These are phyloP conservation scores for Darevskia nairensis DNA, from an alignment of 2,797 vertebrate species.

Conservation along the genomic window DNA sequence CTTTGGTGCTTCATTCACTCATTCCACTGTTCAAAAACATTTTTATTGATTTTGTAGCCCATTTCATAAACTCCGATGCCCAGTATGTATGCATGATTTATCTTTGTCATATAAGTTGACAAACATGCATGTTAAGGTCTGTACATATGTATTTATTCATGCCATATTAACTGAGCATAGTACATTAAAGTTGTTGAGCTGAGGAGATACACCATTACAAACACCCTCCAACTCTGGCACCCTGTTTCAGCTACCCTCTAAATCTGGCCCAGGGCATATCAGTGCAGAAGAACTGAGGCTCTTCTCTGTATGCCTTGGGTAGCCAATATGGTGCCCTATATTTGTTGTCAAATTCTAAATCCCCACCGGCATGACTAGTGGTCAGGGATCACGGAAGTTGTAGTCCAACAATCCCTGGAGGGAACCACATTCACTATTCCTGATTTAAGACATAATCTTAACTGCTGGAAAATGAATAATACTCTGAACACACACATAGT, in stretches of 20 bases:
- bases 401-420: too few species aligned
- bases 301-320: too few species aligned
- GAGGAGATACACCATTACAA: background rate
- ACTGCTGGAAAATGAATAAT: background rate
- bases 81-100: background rate
- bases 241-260: background rate
- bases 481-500: background rate
- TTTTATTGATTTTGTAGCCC: background rate
- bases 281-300: background rate
- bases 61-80: background rate
- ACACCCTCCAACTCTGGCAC: background rate
- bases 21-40: background rate
- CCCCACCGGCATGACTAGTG: too few species aligned
- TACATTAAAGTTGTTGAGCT: background rate
- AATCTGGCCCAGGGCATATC: background rate
- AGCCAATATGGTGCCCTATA: too few species aligned
- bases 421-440: too few species aligned
- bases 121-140: too few species aligned
- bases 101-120: too few species aligned
- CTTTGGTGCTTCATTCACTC: background rate
- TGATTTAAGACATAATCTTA: background rate
- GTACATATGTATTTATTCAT: background rate
- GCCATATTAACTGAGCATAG: too few species aligned
- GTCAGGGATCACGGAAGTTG: too few species aligned
- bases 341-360: too few species aligned